Evolutionary conservation across 2,113 vertebrate genomes (phyloP).

Genomic region (Chaetops frenatus): DNA sequence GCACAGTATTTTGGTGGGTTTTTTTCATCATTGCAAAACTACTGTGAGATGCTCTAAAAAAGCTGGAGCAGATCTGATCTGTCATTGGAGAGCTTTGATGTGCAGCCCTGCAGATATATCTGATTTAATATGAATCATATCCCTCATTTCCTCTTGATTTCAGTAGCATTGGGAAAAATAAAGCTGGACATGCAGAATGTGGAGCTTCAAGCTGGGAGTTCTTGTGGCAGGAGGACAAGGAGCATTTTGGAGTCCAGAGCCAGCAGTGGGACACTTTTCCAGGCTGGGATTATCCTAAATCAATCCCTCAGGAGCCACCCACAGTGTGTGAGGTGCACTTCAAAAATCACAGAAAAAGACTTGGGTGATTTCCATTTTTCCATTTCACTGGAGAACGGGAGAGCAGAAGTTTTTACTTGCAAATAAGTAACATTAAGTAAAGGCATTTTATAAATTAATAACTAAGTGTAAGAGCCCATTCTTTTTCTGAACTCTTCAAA

Average conservation of each 20-base stretch:
- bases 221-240: background rate
- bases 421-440: background rate
- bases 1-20: background rate
- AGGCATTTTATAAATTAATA: background rate
- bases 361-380: background rate
- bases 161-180: background rate
- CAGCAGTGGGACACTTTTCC: background rate
- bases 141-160: background rate
- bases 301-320: background rate
- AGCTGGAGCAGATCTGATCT: background rate
- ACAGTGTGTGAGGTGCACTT: fast-evolving
- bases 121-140: fast-evolving
- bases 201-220: background rate
- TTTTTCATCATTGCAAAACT: background rate
- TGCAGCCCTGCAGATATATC: background rate
- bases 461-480: background rate
- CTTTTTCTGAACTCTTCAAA: background rate
- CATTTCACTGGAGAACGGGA: background rate
- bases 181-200: fast-evolving
- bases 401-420: background rate
- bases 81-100: background rate
- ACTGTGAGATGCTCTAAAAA: background rate
- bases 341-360: fast-evolving
- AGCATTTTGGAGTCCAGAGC: background rate
- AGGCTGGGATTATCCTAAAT: background rate